phyloP scores from a whole-genome alignment of 2,113 vertebrate genomes.

The Nematolebias whitei region DNA sequence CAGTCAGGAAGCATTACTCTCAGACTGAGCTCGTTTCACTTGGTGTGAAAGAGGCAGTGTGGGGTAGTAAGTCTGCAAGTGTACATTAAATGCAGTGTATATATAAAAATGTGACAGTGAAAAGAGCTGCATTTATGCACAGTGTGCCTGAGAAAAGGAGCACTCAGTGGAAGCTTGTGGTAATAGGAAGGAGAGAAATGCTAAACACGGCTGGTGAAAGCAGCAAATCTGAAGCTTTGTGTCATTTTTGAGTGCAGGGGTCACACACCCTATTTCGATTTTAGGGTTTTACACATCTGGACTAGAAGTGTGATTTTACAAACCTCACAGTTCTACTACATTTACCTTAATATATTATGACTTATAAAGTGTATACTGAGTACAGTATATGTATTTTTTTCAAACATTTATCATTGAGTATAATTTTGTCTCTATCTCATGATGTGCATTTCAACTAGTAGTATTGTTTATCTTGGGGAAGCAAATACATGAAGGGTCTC shows the following conservation, averaged over 20 bases:
- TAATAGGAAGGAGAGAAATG: conserved; percentile 4
- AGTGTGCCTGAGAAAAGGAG: conserved; percentile 17
- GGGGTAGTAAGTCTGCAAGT: neutral
- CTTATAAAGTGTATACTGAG: neutral
- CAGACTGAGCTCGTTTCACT: conserved; percentile 43
- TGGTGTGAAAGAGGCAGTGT: conserved; percentile 8
- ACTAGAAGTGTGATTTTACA: neutral
- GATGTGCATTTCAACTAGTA: neutral
- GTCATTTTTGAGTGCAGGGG: conserved; percentile 42
- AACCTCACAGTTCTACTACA: neutral
- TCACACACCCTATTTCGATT: neutral
- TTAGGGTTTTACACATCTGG: neutral
- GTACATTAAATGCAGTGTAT: neutral
- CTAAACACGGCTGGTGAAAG: neutral
- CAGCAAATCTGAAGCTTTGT: conserved; percentile 28
- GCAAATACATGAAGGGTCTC: too few species aligned
- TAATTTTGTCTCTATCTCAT: neutral
- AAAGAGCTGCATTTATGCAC: conserved; percentile 20
- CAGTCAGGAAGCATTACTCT: conserved; percentile 68
- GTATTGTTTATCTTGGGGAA: neutral
- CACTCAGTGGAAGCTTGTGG: neutral
- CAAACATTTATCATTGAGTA: neutral
- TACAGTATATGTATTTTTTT: neutral
- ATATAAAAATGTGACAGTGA: conserved; percentile 1
- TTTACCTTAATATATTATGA: neutral